These are phyloP conservation scores for Crax fasciolata DNA, from an alignment of 2,797 vertebrate genomes.

Conservation along the genomic window DNA sequence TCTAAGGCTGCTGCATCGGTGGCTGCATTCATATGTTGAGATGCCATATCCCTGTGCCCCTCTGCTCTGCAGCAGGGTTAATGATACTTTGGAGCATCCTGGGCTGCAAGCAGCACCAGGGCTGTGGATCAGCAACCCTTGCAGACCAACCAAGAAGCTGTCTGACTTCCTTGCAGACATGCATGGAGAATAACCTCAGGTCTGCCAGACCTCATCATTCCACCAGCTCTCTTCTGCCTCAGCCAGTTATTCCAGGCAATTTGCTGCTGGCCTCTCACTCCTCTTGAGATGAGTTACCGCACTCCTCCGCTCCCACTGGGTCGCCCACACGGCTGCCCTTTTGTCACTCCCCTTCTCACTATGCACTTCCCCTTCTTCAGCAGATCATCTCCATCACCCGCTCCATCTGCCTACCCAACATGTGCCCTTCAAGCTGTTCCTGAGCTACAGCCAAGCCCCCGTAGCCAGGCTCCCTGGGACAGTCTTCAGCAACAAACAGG, in stretches of 20 bases:
- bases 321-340: not conserved
- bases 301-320: not conserved
- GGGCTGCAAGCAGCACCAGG: not conserved
- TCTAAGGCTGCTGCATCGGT: not conserved
- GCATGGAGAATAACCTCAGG: not conserved
- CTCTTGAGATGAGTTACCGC: conserved; percentile 9
- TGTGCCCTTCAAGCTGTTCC: conserved; percentile 38
- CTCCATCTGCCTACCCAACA: conserved; percentile 42
- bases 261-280: not conserved
- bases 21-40: not conserved
- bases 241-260: not conserved
- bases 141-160: not conserved
- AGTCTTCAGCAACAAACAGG: not conserved
- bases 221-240: not conserved
- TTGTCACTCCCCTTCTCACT: not conserved
- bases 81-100: not conserved
- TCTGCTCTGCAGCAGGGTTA: rapidly evolving
- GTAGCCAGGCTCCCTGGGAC: not conserved
- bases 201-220: conserved; percentile 12
- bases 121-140: not conserved
- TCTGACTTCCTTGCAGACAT: rapidly evolving
- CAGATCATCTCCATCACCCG: conserved; percentile 4
- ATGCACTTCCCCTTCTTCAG: not conserved
- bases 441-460: not conserved
- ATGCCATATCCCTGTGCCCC: not conserved